Evolutionary conservation across 2,797 vertebrate genomes (phyloP), one percentile per base, ranked within the genome.

Genomic region (Adelosebastes latens): DNA sequence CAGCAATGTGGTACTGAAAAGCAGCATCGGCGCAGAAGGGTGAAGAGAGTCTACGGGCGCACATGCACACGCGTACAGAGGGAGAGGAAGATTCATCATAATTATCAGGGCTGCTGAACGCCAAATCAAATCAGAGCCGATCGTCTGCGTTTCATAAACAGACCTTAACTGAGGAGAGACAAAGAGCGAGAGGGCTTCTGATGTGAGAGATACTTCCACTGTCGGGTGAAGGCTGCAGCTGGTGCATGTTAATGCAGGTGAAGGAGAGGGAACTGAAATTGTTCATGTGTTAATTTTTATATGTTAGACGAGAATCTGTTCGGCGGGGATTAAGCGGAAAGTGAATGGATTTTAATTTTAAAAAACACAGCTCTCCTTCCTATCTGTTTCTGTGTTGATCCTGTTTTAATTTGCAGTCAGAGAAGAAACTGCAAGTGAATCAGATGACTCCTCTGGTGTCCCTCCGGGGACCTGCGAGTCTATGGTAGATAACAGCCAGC

Each of bases 51-150:
- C 58, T 63, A 25, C 62, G 29, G 12, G 2, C 82, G 32, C 72
- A 75, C 65, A 25, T 24, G 72, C 13, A 73, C 59, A 75, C 62
- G n/a, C 24, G 68, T 12, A 73, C 52, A 79, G 29, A 46, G 13
- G 46, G 53, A 59, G 79, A 61, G 79, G 81, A 84, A 81, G 87
- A 94, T 94, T 93, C 86, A 93, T 94, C 90, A 93, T 93, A 90
- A 94, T 94, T 92, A 94, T 90, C 82, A 87, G 81, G 84, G 88
- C 88, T 86, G 91, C 84, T 92, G 89, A 93, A 92, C 85, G 42
- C 39, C 85, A 88, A 91, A 93, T 93, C 85, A 88, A 90, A 92
- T 91, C 86, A 88, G 61, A 80, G 74, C 82, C 55, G 55, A 83
- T 90, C 79, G 63, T 77, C 82, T 81, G 82, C 80, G 83, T 88